phyloP scores from a whole-genome alignment of 2,888 invertebrate genomes.

The Sesamia inferens region DNA sequence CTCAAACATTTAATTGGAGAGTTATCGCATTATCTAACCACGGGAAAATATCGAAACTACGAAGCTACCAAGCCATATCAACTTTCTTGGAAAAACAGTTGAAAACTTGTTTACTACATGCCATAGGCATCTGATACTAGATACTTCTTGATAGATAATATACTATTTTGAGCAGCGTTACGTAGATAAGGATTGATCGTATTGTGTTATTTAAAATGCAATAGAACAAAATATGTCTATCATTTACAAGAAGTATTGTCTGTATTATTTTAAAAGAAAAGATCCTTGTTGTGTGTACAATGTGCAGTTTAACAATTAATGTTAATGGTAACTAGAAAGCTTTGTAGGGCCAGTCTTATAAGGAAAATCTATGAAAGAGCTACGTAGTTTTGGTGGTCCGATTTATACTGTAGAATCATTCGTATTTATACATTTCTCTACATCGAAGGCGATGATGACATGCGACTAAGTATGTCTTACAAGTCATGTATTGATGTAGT shows the following conservation, averaged over 20 bases:
- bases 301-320: not conserved
- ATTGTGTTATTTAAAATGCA: conserved; percentile 17
- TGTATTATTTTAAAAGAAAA: not conserved
- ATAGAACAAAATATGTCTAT: conserved; percentile 26
- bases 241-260: not conserved
- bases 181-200: conserved; percentile 42
- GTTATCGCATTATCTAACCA: conserved; percentile 71
- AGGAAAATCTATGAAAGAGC: not conserved
- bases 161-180: conserved; percentile 42
- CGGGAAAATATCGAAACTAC: conserved; percentile 64
- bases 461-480: no score
- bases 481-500: no score
- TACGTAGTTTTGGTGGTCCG: not conserved
- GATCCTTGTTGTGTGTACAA: not conserved
- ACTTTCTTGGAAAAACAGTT: conserved; percentile 56
- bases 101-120: conserved; percentile 44
- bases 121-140: conserved; percentile 34
- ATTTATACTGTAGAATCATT: not conserved
- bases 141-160: conserved; percentile 41
- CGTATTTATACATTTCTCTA: not conserved
- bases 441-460: no score
- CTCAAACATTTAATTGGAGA: conserved; percentile 65
- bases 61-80: conserved; percentile 54
- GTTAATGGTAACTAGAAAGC: no score
- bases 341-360: no score